phyloP scores from a whole-genome alignment of 2,888 invertebrate species.

The Osmoderma eremita region DNA sequence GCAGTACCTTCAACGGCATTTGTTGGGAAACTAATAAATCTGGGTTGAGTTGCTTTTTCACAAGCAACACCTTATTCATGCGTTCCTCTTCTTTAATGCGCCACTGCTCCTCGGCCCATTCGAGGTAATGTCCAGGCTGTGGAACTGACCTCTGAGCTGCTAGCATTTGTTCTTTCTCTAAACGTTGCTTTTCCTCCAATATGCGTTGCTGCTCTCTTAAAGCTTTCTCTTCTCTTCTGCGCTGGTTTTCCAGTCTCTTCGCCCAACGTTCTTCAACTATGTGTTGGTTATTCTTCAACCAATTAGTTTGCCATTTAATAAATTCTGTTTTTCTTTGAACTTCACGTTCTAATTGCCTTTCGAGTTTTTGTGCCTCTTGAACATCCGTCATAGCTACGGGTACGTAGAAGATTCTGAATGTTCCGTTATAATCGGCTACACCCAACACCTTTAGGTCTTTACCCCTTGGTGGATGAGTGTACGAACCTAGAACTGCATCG shows the following conservation, averaged over 20 bases:
- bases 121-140: conserved; percentile 51
- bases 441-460: conserved; percentile 65
- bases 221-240: conserved; percentile 44
- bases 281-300: conserved; percentile 65
- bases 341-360: conserved; percentile 67
- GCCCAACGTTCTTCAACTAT: conserved; percentile 50
- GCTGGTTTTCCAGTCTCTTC: conserved; percentile 55
- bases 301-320: conserved; percentile 71
- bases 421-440: conserved; percentile 75
- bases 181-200: conserved; percentile 40
- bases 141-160: conserved; percentile 41
- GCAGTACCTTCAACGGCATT: conserved; percentile 70
- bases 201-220: conserved; percentile 41
- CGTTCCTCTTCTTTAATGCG: conserved; percentile 72
- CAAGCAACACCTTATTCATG: conserved; percentile 72
- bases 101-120: conserved; percentile 68
- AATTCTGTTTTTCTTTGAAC: conserved; percentile 66
- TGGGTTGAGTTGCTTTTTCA: conserved; percentile 71
- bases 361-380: conserved; percentile 54
- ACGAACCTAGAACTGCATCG: conserved; percentile 72
- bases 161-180: conserved; percentile 48
- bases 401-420: conserved; percentile 71
- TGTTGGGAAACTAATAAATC: conserved; percentile 70
- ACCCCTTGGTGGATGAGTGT: conserved; percentile 64
- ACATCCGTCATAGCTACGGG: conserved; percentile 56